Percentiles rank a stretch among this genome's conserved stretches.
phyloP scores from a whole-genome alignment of 1,140 invertebrate genomes.

The Philaenus spumarius region DNA sequence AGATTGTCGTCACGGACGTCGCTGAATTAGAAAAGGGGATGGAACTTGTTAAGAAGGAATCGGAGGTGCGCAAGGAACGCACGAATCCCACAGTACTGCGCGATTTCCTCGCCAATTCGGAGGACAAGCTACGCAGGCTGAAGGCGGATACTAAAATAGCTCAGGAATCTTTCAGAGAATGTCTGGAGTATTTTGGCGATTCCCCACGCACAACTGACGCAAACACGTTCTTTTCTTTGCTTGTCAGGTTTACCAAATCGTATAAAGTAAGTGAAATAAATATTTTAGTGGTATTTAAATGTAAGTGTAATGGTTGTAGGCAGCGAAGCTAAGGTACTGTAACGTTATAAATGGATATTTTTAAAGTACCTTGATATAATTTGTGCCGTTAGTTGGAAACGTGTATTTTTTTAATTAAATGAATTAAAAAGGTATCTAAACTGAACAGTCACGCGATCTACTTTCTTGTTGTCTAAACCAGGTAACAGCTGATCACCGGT shows the following conservation, averaged over 20 bases:
- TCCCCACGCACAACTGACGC: conserved; percentile 83
- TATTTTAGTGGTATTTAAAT: too few relatives aligned
- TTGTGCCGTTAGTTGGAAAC: too few relatives aligned
- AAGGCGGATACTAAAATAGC: conserved; percentile 71
- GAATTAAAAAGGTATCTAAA: too few relatives aligned
- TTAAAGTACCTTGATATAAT: too few relatives aligned
- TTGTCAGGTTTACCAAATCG: conserved; percentile 86
- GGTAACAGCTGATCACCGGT: too few relatives aligned
- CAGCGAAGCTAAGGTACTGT: neutral
- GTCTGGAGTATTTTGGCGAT: conserved; percentile 87
- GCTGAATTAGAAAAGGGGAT: conserved; percentile 93
- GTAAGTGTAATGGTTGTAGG: too few relatives aligned
- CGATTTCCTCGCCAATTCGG: conserved; percentile 83
- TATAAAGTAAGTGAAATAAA: conserved; percentile 66
- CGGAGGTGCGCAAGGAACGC: conserved; percentile 58
- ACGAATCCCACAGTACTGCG: conserved; percentile 53
- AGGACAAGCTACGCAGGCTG: conserved; percentile 80
- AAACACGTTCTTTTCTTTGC: conserved; percentile 89
- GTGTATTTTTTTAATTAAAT: too few relatives aligned
- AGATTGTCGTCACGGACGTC: conserved; percentile 90
- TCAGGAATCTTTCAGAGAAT: conserved; percentile 82
- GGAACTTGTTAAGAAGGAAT: conserved; percentile 84
- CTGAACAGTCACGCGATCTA: too few relatives aligned
- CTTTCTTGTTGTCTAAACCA: too few relatives aligned
- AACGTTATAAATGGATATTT: neutral